Percentiles rank a stretch among this genome's conserved stretches.
Conservation (phyloP, 2,888 invertebrate genomes). For the Erebia ligea region DNA sequence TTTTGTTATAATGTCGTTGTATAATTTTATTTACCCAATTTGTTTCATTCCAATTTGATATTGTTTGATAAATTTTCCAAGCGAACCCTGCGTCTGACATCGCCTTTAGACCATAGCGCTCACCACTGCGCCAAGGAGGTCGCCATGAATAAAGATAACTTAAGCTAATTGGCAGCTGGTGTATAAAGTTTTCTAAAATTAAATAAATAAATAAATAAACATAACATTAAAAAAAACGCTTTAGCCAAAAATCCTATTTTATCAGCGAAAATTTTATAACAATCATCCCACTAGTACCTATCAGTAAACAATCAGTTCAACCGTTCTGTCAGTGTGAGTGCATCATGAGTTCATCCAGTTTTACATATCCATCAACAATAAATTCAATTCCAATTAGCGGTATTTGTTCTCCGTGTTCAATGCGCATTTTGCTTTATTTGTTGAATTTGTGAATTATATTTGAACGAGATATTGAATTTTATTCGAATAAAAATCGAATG, state of each 20-base stretch:
- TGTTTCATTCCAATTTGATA: not conserved
- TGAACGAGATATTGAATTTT: conserved; percentile 9
- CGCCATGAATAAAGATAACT: too few species aligned
- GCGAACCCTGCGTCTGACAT: not conserved
- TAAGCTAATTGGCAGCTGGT: too few species aligned
- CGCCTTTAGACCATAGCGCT: not conserved
- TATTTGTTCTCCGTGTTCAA: conserved; percentile 9
- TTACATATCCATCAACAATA: conserved; percentile 17
- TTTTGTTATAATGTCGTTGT: too few species aligned
- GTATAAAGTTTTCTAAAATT: too few species aligned
- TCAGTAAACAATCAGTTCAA: conserved; percentile 1
- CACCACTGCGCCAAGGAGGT: too few species aligned
- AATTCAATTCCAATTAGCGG: conserved; percentile 18
- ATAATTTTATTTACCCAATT: not conserved
- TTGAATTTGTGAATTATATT: conserved; percentile 15
- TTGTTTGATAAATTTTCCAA: not conserved
- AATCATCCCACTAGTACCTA: not conserved
- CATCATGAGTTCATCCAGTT: not conserved
- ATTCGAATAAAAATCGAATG: not conserved
- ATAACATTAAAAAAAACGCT: too few species aligned
- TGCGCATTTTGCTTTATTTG: conserved; percentile 17
- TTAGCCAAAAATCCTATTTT: not conserved
- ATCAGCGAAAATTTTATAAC: not conserved
- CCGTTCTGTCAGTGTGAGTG: not conserved
- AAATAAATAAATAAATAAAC: too few species aligned